Base-by-base conservation (phyloP, 2,888 invertebrate genomes). In the Clepsis dumicolana region DNA sequence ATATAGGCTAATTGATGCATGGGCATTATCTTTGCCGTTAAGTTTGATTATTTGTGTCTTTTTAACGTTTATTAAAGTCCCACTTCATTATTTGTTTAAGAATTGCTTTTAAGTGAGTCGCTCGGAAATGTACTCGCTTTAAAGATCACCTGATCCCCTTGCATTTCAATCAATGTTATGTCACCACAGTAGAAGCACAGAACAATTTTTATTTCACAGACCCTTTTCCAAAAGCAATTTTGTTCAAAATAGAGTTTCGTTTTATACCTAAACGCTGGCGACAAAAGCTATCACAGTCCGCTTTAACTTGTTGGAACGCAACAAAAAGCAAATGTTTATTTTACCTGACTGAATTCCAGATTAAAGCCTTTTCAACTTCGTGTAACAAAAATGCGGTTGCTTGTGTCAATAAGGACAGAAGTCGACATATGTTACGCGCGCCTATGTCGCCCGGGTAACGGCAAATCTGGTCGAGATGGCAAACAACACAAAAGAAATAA, bases 401-500 rank as follows among this genome's bases (percentile, higher is more conserved):
- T 84, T 86, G 83, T 86, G 87, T 88, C 88, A 87, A 88, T 86
- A 88, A 74, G 71, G 80, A 80, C 83, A 77, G 74, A 81, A 83
- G 79, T 82, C 73, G 77, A 81, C 82, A 84, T 87, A 82, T 87
- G 80, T 83, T 81, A 84, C 81, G 85, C 85, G 85, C 86, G 84
- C 81, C 80, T 79, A 80, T 78, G 77, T 77, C 79, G 68, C 74
- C 84, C 82, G 79, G 84, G 87, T 87, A 82, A 81, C 83, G 82
- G 84, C 79, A 82, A 78, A 83, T 87, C 84, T 83, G 82, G 83
- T 78, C 77, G 80, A 82, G 84, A 88, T 88, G 87, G 87, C 88
- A 88, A 87, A 89, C 85, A 87, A 86, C 84, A 89, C 86, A 90
- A 89, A 89, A 86, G 88, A 90, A 89, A 92, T 92, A 92, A 92